These are phyloP conservation scores for Muscidifurax raptorellus DNA, from an alignment of 1,140 invertebrate species.

Conservation along the genomic window DNA sequence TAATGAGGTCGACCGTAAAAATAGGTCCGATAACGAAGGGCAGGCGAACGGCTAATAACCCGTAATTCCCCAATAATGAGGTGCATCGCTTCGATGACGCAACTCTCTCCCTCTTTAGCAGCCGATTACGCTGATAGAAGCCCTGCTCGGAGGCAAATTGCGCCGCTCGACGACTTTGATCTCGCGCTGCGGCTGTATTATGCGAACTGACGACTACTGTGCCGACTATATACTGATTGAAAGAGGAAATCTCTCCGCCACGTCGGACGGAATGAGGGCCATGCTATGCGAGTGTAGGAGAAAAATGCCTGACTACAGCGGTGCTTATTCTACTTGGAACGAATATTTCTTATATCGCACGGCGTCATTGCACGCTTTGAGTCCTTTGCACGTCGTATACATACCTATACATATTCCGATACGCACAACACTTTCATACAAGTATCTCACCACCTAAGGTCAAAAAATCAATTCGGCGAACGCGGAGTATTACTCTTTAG, in stretches of 20 bases:
- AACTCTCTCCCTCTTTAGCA: constrained; percentile 37
- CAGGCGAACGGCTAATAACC: constrained; percentile 72
- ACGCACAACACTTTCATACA: too few relatives aligned
- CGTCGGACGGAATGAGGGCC: not conserved
- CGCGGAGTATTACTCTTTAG: too few relatives aligned
- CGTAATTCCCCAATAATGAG: constrained; percentile 77
- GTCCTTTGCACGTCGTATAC: too few relatives aligned
- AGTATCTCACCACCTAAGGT: too few relatives aligned
- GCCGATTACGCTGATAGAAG: not conserved
- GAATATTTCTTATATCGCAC: too few relatives aligned
- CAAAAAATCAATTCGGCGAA: too few relatives aligned
- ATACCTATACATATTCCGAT: too few relatives aligned
- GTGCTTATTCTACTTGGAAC: too few relatives aligned
- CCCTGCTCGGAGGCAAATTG: constrained; percentile 23
- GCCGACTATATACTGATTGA: not conserved
- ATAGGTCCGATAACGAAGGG: constrained; percentile 50
- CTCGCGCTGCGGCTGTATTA: not conserved
- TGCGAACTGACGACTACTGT: not conserved
- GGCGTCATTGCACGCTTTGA: too few relatives aligned
- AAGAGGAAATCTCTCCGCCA: constrained; percentile 8
- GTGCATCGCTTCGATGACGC: constrained; percentile 38
- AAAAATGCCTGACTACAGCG: not conserved
- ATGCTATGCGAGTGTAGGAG: not conserved
- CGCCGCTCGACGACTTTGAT: not conserved
- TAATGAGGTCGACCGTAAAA: constrained; percentile 42